phyloP scores from a whole-genome alignment of 2,888 invertebrate species.

The Harpalus rubripes region DNA sequence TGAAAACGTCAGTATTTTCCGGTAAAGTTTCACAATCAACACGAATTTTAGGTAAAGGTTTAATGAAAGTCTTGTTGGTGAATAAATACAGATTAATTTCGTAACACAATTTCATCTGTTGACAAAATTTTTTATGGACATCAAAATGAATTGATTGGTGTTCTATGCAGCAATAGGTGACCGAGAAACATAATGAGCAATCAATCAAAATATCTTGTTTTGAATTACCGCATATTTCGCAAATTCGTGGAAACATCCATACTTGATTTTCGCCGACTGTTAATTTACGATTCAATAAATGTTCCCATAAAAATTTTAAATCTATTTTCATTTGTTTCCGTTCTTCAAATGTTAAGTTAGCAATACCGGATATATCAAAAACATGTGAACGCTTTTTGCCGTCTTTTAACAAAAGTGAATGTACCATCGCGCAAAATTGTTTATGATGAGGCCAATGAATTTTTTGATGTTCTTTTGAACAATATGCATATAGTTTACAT shows the following conservation, averaged over 20 bases:
- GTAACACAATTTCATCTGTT: conserved; percentile 39
- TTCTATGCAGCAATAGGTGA: conserved; percentile 67
- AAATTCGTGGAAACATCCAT: conserved; percentile 73
- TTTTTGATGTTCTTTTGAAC: conserved; percentile 70
- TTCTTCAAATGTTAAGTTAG: conserved; percentile 61
- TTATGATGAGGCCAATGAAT: conserved; percentile 69
- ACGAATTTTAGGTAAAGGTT: conserved; percentile 21
- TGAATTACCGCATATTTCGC: conserved; percentile 71
- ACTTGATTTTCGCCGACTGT: conserved; percentile 71
- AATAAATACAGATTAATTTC: conserved; percentile 56
- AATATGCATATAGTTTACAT: conserved; percentile 69
- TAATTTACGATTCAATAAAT: conserved; percentile 70
- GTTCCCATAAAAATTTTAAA: conserved; percentile 69
- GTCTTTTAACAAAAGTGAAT: conserved; percentile 54
- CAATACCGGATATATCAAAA: conserved; percentile 47
- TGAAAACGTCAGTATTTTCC: conserved; percentile 45
- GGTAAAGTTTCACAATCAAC: conserved; percentile 30
- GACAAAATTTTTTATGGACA: conserved; percentile 40
- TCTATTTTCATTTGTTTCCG: conserved; percentile 68
- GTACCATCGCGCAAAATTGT: conserved; percentile 68
- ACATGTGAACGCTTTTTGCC: conserved; percentile 56
- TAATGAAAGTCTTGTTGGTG: conserved; percentile 36
- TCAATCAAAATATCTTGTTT: conserved; percentile 67
- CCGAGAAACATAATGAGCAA: conserved; percentile 67
- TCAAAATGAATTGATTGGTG: conserved; percentile 62